Percentiles rank a stretch among this genome's conserved stretches.
Evolutionary conservation across 2,797 vertebrate species (phyloP).

Genomic region (Crocidura indochinensis): DNA sequence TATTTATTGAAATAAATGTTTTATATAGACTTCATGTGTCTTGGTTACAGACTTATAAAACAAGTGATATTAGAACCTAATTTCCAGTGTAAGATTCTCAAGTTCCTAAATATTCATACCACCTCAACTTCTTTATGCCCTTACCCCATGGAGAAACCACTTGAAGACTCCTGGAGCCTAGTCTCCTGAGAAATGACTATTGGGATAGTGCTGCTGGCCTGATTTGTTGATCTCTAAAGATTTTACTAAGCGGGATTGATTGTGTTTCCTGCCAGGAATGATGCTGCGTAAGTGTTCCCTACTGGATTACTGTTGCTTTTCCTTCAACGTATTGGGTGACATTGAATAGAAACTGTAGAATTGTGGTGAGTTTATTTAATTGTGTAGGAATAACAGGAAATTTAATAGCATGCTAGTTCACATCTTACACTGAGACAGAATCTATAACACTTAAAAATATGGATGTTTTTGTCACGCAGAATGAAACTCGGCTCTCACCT

Average conservation of each 20-base stretch:
- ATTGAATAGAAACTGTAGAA: constrained; percentile 67
- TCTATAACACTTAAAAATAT: constrained; percentile 25
- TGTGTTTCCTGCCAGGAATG: constrained; percentile 67
- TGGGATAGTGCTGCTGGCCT: constrained; percentile 44
- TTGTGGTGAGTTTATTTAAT: constrained; percentile 64
- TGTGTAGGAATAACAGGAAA: constrained; percentile 72
- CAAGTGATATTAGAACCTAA: not conserved
- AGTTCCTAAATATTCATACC: not conserved
- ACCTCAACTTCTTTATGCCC: not conserved
- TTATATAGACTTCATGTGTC: not conserved
- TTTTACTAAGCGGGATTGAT: constrained; percentile 70
- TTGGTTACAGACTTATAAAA: constrained; percentile 8
- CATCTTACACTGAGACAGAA: constrained; percentile 62
- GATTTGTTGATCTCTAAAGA: constrained; percentile 70
- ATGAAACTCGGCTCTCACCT: not conserved
- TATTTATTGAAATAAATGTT: not conserved
- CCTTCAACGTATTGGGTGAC: constrained; percentile 47
- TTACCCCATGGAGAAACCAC: not conserved
- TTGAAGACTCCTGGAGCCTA: not conserved
- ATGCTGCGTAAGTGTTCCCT: constrained; percentile 67
- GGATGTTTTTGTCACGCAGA: not conserved
- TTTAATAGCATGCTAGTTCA: constrained; percentile 51
- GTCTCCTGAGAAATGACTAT: constrained; percentile 37
- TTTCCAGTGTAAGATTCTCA: not conserved
- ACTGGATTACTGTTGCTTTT: constrained; percentile 66